Evolutionary conservation across 2,797 vertebrate genomes (phyloP).

Genomic region (Lithobates pipiens): DNA sequence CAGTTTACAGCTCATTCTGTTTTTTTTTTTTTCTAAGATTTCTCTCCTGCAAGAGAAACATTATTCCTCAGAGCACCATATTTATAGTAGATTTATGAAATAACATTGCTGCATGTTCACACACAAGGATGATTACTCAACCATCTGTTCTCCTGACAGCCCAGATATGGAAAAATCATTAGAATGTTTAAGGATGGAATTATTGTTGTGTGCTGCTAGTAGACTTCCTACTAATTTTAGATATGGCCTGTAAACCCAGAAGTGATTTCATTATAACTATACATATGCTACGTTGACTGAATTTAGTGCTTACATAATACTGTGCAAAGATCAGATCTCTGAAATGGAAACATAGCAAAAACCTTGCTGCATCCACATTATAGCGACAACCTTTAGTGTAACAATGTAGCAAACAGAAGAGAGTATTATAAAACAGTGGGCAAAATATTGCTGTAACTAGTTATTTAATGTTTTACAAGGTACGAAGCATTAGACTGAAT

Average conservation of each 20-base stretch:
- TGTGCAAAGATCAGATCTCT: slow-evolving; percentile 41
- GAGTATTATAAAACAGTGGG: not conserved
- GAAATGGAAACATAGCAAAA: slow-evolving; percentile 51
- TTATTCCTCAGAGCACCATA: slow-evolving; percentile 59
- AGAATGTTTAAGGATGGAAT: slow-evolving; percentile 60
- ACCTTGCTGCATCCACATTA: not conserved
- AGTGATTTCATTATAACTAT: slow-evolving; percentile 52
- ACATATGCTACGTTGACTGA: slow-evolving; percentile 52
- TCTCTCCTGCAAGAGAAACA: slow-evolving; percentile 38
- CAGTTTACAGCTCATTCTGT: not conserved
- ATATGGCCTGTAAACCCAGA: slow-evolving; percentile 53
- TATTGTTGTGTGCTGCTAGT: slow-evolving; percentile 52
- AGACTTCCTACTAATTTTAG: slow-evolving; percentile 63
- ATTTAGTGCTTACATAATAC: slow-evolving; percentile 28
- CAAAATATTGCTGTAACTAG: not conserved
- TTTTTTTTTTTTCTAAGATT: not conserved
- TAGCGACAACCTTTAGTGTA: not conserved
- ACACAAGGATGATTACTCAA: slow-evolving; percentile 70
- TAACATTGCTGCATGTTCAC: slow-evolving; percentile 66
- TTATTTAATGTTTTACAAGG: not conserved
- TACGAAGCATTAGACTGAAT: not conserved
- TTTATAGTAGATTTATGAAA: slow-evolving; percentile 70
- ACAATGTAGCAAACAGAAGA: not conserved
- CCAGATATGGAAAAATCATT: slow-evolving; percentile 52
- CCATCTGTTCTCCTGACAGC: slow-evolving; percentile 67